Base-by-base conservation (phyloP, 2,113 vertebrate species). In the Conger conger region DNA sequence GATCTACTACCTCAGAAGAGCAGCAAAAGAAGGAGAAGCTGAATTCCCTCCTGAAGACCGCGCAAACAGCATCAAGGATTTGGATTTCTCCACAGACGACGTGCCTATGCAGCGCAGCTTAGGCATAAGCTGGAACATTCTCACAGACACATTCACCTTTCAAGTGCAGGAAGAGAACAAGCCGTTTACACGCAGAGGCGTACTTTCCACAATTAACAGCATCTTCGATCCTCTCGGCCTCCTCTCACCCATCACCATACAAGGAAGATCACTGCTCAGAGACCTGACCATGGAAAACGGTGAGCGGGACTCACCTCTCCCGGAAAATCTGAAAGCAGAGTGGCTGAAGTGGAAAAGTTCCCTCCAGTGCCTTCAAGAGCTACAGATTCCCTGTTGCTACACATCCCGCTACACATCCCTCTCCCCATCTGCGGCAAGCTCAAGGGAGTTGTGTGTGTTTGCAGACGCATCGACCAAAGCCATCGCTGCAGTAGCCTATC, bases 51-150 rank as follows among this genome's bases (percentile, higher is more conserved):
- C 77, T 2, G 76, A 63, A 16, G 83, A 84, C 40, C 54, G 33
- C 16, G 76, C 76, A 13, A 80, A 54, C 3, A n/a, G 50, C 23
- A 42, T 79, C 7, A 36, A 60, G 50, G 86, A 83, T 15, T 30
- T 89, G 0, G 88, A 84, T 4, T 57, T 89, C 0, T 76, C 68
- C 0, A n/a, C 18, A 4, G 27, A 83, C 0, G 86, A 87, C 20
- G 4, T 15, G 2, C 60, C 68, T 9, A 42, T 68, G 23, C 84
- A 87, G n/a, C 27, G 45, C 5, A 85, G 86, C 23, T 42, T 87
- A 2, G 73, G 81, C 7, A 13, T 82, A 7, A 13, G 33, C 38
- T 87, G 80, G 73, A 27, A 83, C 80, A 95, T 96, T n/a, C n/a
- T 94, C 85, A 11, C 17, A 9, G 84, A 85, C 18, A 83, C 27